Conservation (phyloP, 2,888 invertebrate genomes). For the Trissonchulus sp. region DNA sequence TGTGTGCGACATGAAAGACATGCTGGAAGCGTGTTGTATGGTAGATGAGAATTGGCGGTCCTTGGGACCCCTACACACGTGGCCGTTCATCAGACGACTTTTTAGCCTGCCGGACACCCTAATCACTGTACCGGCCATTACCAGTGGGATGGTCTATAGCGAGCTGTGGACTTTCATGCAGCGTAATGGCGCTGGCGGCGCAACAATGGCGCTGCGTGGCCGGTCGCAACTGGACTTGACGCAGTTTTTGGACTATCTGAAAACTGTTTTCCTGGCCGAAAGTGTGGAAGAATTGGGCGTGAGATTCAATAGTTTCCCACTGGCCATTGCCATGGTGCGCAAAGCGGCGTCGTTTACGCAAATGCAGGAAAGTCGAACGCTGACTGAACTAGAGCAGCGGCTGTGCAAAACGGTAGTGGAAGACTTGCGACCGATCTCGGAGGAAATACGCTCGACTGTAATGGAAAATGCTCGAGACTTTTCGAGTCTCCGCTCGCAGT, state of each 20-base stretch:
- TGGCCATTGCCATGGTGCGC: neutral
- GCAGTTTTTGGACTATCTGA: neutral
- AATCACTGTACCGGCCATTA: neutral
- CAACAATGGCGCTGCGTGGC: neutral
- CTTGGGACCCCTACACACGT: neutral
- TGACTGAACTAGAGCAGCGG: neutral
- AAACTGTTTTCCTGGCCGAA: neutral
- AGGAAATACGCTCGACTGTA: neutral
- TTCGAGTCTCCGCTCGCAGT: neutral
- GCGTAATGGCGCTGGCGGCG: neutral
- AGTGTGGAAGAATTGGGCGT: neutral
- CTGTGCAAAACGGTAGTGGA: too few relatives aligned
- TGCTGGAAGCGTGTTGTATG: neutral
- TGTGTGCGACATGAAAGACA: neutral
- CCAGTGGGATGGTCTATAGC: neutral
- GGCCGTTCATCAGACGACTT: neutral
- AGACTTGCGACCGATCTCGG: too few relatives aligned
- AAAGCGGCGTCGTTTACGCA: neutral
- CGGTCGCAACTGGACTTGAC: neutral
- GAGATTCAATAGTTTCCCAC: neutral
- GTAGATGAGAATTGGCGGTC: neutral
- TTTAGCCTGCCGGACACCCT: neutral
- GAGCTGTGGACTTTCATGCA: neutral
- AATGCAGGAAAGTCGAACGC: neutral
- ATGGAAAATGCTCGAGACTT: neutral